Conservation (phyloP, 53 echinoderm and acorn worm species). For the Pentamera pediparva region DNA sequence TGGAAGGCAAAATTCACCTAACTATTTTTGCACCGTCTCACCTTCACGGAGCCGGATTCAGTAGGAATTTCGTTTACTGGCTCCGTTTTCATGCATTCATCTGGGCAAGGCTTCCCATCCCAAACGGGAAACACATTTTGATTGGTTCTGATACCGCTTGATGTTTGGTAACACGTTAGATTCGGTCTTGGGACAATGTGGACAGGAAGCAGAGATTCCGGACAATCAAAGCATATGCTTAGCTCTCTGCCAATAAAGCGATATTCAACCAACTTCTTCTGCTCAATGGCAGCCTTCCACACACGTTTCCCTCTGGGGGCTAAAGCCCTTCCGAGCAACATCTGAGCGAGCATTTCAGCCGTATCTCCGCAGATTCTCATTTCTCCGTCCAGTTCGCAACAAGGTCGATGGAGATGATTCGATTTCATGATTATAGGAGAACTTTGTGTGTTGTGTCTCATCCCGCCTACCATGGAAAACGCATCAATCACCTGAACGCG, state of each 20-base stretch:
- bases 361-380: conserved; percentile 13
- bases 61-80: background rate
- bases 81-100: conserved; percentile 6
- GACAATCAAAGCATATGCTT: conserved; percentile 6
- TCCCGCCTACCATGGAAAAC: background rate
- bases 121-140: background rate
- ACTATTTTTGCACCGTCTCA: background rate
- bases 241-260: background rate
- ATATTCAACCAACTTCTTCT: background rate
- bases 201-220: conserved; percentile 1
- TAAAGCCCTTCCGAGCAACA: background rate
- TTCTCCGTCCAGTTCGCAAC: background rate
- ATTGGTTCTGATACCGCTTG: background rate
- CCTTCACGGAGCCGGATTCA: background rate
- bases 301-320: conserved; percentile 1
- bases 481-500: conserved; percentile 3
- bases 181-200: conserved; percentile 1
- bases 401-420: background rate
- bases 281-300: background rate
- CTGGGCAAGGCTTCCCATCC: background rate
- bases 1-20: too few species aligned
- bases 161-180: background rate
- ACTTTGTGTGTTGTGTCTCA: background rate
- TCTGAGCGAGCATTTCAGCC: conserved; percentile 8
- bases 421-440: background rate